phyloP scores from a whole-genome alignment of 2,113 vertebrate species.

The Entomyzon cyanotis region DNA sequence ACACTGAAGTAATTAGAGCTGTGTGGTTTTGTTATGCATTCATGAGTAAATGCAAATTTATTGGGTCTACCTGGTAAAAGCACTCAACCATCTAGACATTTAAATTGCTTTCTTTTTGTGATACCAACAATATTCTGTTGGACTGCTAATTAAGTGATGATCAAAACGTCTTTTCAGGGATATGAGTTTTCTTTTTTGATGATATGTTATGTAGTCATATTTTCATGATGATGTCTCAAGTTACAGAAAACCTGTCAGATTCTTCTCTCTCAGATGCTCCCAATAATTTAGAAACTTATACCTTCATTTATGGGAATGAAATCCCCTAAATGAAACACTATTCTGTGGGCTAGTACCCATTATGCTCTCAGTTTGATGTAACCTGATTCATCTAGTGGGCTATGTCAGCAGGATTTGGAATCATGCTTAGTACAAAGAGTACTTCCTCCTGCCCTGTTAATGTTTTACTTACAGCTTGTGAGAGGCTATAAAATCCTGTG shows the following conservation, averaged over 20 bases:
- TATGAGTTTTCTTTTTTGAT: not conserved
- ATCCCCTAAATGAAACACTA: not conserved
- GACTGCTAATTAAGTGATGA: not conserved
- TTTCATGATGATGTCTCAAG: not conserved
- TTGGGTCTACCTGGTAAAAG: not conserved
- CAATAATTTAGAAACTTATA: not conserved
- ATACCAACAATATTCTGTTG: not conserved
- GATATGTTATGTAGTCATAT: not conserved
- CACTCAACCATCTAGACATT: not conserved
- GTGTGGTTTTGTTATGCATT: not conserved
- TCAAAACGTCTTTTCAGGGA: not conserved
- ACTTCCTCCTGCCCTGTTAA: constrained; percentile 45
- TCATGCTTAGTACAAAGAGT: not conserved
- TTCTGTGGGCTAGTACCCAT: not conserved
- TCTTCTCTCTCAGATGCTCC: not conserved
- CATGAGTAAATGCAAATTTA: not conserved
- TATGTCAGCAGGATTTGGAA: not conserved
- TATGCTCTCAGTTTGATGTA: not conserved
- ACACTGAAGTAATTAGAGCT: not conserved
- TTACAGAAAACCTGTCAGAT: not conserved
- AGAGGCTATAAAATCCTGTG: constrained; percentile 35
- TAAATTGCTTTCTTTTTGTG: not conserved
- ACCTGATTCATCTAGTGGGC: not conserved
- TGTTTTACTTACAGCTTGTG: constrained; percentile 35
- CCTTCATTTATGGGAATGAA: not conserved